Conservation (phyloP, 2,797 vertebrate species). For the Leucoraja ocellata region DNA sequence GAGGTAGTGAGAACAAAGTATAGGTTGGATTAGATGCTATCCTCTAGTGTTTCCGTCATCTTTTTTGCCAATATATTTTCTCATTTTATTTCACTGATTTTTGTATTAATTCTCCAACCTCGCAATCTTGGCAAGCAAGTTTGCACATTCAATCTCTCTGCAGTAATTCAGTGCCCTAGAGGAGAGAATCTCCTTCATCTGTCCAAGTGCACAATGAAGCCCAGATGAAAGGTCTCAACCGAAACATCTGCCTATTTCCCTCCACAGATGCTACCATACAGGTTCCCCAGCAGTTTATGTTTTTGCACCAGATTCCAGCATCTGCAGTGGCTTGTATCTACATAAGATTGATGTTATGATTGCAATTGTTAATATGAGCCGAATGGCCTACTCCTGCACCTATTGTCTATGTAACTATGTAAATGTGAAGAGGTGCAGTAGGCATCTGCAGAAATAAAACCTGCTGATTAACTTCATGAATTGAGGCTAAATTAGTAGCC, state of each 20-base stretch:
- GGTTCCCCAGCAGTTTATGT: too few species aligned
- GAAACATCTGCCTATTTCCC: too few species aligned
- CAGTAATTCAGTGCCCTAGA: not conserved
- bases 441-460: not conserved
- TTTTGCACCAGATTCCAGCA: too few species aligned
- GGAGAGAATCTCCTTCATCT: not conserved
- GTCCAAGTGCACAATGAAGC: not conserved
- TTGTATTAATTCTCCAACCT: not conserved
- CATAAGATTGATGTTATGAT: not conserved
- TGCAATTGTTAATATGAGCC: not conserved
- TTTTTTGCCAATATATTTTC: not conserved
- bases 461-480: not conserved
- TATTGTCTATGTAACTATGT: not conserved
- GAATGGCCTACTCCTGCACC: too few species aligned
- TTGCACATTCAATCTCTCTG: not conserved
- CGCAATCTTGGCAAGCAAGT: not conserved
- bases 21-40: too few species aligned
- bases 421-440: not conserved
- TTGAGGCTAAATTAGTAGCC: not conserved
- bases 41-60: not conserved
- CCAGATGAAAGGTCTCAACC: too few species aligned
- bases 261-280: too few species aligned
- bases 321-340: too few species aligned
- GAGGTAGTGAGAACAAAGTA: too few species aligned
- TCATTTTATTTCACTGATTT: not conserved